Evolutionary conservation across 2,888 invertebrate species (phyloP), one percentile per base, ranked within the genome.

Genomic region (Acanthococcus lagerstroemiae): DNA sequence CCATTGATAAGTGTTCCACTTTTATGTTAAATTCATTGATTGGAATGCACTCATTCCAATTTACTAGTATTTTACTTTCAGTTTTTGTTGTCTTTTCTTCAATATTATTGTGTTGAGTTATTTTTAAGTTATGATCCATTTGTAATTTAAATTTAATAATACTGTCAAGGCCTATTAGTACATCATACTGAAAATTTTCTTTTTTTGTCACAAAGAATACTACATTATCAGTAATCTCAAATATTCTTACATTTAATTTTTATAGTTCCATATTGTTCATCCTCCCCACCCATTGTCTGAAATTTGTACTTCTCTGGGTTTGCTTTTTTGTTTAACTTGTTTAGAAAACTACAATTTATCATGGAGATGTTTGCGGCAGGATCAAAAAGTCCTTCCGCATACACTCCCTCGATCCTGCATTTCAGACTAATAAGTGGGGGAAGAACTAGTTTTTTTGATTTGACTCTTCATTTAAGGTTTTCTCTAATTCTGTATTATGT

Each of bases 111-210:
- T 67, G 67, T 68, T 60, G 68, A 55, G 22, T 27, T 45, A 70
- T 71, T 44, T 68, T 63, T 66, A 72, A 67, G 45, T 72, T 67
- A 60, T 72, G 70, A 65, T 71, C 67, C 58, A 72, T 71, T 7
- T 63, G 69, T 55, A 72, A 63, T 56, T 69, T 68, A 27, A 71
- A 71, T 46, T 69, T 67, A 50, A 65, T 60, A 65, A 72, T 71
- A 0, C 63, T 66, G 66, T 72, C 72, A 65, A 72, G 65, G 44
- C 72, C 71, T 2, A 72, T 66, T 6, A 72, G 6, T 22, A 72
- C 68, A 55, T 72, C 70, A 68, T 71, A 70, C n/a, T 44, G 30
- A 58, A 58, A 46, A 46, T 46, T 19, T 22, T 44, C 25, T 17
- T 22, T 58, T n/a, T 58, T 25, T 46, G 46, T 19, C 17, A 60